phyloP scores from a whole-genome alignment of 1,140 invertebrate species.

The Aphidius ervi region DNA sequence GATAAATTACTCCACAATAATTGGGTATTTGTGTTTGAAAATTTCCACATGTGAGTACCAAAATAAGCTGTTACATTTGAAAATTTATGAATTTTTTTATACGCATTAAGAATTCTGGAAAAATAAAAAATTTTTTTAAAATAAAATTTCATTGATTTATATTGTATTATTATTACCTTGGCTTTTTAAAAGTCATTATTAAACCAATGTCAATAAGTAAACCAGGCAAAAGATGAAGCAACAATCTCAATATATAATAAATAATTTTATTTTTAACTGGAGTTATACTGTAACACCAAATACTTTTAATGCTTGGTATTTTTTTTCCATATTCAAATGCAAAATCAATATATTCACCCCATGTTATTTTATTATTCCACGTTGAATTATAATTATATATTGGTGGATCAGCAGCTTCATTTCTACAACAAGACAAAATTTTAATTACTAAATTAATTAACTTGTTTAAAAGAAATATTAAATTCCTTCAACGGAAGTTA shows the following conservation, averaged over 20 bases:
- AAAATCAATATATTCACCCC: slow-evolving; percentile 50
- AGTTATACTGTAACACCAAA: slow-evolving; percentile 57
- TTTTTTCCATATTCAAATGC: slow-evolving; percentile 45
- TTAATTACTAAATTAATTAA: slow-evolving; percentile 9
- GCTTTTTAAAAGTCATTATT: slow-evolving; percentile 53
- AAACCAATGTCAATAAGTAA: slow-evolving; percentile 56
- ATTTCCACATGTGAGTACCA: slow-evolving; percentile 58
- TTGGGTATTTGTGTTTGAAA: slow-evolving; percentile 53
- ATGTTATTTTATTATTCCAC: slow-evolving; percentile 47
- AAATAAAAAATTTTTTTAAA: slow-evolving; percentile 11
- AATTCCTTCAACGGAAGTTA: too few species aligned
- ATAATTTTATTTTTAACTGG: slow-evolving; percentile 43
- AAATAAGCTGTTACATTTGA: slow-evolving; percentile 58
- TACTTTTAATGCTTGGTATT: slow-evolving; percentile 45
- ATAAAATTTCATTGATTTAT: neutral
- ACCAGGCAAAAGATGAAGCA: slow-evolving; percentile 61
- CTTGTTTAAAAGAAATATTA: too few species aligned
- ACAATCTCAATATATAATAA: slow-evolving; percentile 50
- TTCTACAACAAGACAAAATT: slow-evolving; percentile 29
- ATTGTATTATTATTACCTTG: slow-evolving; percentile 47
- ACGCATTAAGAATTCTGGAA: slow-evolving; percentile 56
- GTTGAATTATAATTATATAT: slow-evolving; percentile 52
- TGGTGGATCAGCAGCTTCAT: slow-evolving; percentile 42
- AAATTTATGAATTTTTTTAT: slow-evolving; percentile 59
- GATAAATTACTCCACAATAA: slow-evolving; percentile 52